Percentiles rank a stretch among this genome's conserved stretches.
Conservation (phyloP, 2,888 invertebrate species). For the Drosophila diplacantha region DNA sequence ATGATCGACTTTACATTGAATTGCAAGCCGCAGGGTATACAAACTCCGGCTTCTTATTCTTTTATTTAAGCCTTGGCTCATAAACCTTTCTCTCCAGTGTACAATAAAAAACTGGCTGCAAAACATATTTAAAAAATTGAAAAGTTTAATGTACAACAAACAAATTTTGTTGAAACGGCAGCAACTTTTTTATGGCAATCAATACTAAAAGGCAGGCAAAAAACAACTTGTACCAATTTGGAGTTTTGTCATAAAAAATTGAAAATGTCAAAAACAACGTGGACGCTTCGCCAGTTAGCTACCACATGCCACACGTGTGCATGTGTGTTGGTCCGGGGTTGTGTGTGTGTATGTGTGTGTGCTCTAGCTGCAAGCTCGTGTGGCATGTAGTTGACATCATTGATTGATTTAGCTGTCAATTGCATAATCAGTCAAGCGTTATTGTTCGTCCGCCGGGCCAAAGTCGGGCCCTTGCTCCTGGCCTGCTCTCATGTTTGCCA, state of each 20-base stretch:
- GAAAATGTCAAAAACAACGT: conserved; percentile 71
- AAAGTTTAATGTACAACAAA: conserved; percentile 34
- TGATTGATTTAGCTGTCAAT: conserved; percentile 77
- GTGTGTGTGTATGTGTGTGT: conserved; percentile 11
- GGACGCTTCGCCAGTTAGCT: conserved; percentile 46
- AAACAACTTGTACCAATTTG: conserved; percentile 58
- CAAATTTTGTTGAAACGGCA: conserved; percentile 30
- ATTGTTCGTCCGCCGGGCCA: conserved; percentile 70
- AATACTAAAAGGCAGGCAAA: conserved; percentile 24
- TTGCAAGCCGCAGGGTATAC: too few species aligned
- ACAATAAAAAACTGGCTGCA: conserved; percentile 4
- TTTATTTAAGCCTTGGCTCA: not conserved
- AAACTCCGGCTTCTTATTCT: too few species aligned
- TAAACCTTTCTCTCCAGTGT: not conserved
- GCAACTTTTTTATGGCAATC: conserved; percentile 45
- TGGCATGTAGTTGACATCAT: conserved; percentile 74
- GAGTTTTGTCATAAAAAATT: conserved; percentile 70
- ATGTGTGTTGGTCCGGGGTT: not conserved
- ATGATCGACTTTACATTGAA: too few species aligned
- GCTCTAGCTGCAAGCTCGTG: conserved; percentile 48
- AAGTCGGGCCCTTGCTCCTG: conserved; percentile 37
- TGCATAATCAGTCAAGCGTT: conserved; percentile 76
- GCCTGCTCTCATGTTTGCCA: conserved; percentile 23
- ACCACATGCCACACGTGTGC: conserved; percentile 15
- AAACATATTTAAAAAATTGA: conserved; percentile 43